Conservation (phyloP, 2,113 vertebrate genomes). For the Alaudala cheleensis region DNA sequence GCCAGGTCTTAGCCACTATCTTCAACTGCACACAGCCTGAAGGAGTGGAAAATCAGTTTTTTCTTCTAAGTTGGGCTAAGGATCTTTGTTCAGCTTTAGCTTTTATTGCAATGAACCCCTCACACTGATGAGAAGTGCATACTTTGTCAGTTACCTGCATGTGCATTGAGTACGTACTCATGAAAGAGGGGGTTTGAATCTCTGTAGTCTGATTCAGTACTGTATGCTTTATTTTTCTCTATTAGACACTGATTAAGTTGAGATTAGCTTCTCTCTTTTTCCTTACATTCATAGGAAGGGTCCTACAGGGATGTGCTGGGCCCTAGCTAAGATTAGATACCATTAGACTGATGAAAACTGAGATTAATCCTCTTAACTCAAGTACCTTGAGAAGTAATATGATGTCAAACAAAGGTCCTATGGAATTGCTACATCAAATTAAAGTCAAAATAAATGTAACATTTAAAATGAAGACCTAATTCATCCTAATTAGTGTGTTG, state of each 20-base stretch:
- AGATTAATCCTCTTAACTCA: conserved; percentile 12
- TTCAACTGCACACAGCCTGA: not conserved
- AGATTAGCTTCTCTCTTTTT: not conserved
- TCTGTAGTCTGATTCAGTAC: not conserved
- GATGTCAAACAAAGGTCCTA: not conserved
- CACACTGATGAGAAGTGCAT: not conserved
- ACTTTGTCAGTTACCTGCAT: not conserved
- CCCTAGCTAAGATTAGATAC: not conserved
- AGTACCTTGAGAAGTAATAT: not conserved
- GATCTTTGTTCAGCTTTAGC: not conserved
- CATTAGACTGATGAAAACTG: not conserved
- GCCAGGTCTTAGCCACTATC: not conserved
- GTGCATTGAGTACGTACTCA: rapidly evolving
- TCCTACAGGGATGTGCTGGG: not conserved
- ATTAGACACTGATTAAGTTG: not conserved
- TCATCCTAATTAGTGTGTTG: not conserved
- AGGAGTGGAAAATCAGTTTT: not conserved
- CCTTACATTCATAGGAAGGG: not conserved
- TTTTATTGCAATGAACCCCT: not conserved
- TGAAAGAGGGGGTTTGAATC: not conserved
- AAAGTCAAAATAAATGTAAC: not conserved
- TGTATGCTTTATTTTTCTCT: not conserved
- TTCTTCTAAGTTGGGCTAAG: not conserved
- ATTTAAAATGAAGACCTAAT: not conserved
- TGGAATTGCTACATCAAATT: not conserved